Conservation (phyloP, 2,797 vertebrate species). For the Scomberomorus guttatus region DNA sequence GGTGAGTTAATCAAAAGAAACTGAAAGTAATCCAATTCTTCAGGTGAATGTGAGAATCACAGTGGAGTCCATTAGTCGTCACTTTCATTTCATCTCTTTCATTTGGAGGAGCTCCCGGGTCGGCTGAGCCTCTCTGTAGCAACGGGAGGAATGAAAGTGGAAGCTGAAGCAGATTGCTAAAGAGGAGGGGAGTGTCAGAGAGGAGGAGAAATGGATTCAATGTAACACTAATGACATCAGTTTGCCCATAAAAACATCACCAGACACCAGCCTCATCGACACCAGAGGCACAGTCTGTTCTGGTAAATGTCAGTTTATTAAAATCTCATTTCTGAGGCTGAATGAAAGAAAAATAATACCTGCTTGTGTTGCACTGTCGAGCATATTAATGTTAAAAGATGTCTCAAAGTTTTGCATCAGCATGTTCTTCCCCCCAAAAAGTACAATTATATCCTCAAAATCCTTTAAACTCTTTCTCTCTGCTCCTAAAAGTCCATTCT, state of each 20-base stretch:
- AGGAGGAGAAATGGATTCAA: neutral
- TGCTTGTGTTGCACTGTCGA: too few species aligned
- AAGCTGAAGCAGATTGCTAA: neutral
- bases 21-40: neutral
- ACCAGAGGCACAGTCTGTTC: neutral
- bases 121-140: neutral
- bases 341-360: too few species aligned
- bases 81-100: neutral
- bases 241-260: neutral
- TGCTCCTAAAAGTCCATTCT: too few species aligned
- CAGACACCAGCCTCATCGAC: neutral
- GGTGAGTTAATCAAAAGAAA: constrained; percentile 4
- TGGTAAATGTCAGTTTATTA: neutral
- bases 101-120: neutral
- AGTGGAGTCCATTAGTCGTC: neutral
- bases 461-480: too few species aligned
- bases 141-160: neutral
- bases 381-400: too few species aligned
- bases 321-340: too few species aligned
- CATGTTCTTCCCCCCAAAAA: too few species aligned
- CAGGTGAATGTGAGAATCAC: neutral
- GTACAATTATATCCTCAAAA: too few species aligned
- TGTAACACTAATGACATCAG: neutral
- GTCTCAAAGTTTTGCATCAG: too few species aligned
- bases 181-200: neutral